A percentile compares a stretch with the other conserved stretches of the same genome.
Conservation (phyloP, 2,797 vertebrate species). For the Paratrypauchen microcephalus region DNA sequence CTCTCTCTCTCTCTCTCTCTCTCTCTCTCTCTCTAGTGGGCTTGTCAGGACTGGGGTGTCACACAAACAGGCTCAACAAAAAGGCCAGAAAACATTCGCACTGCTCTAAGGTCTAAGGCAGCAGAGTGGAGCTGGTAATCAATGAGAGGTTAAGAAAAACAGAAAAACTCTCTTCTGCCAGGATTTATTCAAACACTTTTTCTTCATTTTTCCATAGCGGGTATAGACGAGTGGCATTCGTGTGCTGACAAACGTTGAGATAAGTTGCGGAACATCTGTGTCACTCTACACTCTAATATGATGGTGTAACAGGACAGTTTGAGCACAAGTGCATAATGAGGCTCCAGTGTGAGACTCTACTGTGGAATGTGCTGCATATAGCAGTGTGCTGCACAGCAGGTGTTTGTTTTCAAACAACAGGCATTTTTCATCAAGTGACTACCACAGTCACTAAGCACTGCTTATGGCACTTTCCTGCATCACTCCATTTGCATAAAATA, state of each 20-base stretch:
- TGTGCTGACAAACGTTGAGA: neutral
- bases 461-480: slow-evolving; percentile 36
- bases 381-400: slow-evolving; percentile 40
- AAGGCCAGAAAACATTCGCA: slow-evolving; percentile 33
- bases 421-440: slow-evolving; percentile 48
- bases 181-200: slow-evolving; percentile 28
- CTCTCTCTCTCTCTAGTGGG: slow-evolving; percentile 26
- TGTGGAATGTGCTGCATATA: slow-evolving; percentile 18
- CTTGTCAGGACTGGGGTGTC: slow-evolving; percentile 58
- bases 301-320: slow-evolving; percentile 16
- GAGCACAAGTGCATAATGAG: slow-evolving; percentile 30
- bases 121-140: slow-evolving; percentile 58
- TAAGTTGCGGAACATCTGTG: neutral
- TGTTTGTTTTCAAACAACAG: slow-evolving; percentile 57
- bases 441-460: slow-evolving; percentile 36
- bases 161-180: slow-evolving; percentile 46
- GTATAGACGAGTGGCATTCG: slow-evolving; percentile 12
- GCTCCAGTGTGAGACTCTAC: slow-evolving; percentile 22
- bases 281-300: neutral
- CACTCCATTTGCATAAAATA: slow-evolving; percentile 53
- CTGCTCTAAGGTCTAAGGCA: slow-evolving; percentile 39
- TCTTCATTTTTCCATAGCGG: neutral
- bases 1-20: slow-evolving; percentile 26
- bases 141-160: slow-evolving; percentile 66
- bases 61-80: slow-evolving; percentile 55